These are phyloP conservation scores for Dipodomys spectabilis DNA, from an alignment of 2,113 vertebrate genomes.

Conservation along the genomic window DNA sequence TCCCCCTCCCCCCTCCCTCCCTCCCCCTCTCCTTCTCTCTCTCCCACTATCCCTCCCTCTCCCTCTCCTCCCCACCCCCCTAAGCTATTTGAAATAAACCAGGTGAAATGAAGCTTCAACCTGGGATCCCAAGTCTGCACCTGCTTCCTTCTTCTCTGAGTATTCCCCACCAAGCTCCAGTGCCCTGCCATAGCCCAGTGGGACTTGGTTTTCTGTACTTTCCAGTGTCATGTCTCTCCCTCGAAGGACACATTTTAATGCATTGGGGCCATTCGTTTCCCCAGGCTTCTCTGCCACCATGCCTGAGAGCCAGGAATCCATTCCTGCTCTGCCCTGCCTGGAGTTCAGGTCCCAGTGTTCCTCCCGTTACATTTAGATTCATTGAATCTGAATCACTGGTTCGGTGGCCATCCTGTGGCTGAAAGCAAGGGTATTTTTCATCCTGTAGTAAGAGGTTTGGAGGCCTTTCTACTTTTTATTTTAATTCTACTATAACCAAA, in stretches of 20 bases:
- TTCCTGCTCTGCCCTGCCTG: neutral
- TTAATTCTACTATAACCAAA: constrained; percentile 79
- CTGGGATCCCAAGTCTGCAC: neutral
- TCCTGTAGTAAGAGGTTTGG: neutral
- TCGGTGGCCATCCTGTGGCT: constrained; percentile 65
- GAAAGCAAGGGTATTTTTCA: constrained; percentile 52
- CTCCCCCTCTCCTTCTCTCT: too few relatives aligned
- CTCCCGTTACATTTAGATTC: constrained; percentile 72
- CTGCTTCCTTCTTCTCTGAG: neutral
- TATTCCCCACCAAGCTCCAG: neutral
- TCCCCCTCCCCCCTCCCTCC: too few relatives aligned
- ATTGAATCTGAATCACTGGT: constrained; percentile 42
- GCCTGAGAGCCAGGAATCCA: neutral
- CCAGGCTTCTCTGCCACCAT: neutral
- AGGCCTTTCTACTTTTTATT: constrained; percentile 73
- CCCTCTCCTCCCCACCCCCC: too few relatives aligned
- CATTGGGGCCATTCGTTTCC: neutral
- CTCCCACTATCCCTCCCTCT: too few relatives aligned
- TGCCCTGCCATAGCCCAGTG: neutral
- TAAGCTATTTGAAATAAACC: constrained; percentile 31
- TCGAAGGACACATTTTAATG: constrained; percentile 21
- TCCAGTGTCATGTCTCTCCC: constrained; percentile 21
- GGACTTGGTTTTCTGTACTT: neutral
- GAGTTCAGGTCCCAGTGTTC: neutral
- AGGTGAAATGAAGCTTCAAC: constrained; percentile 36